Base-by-base conservation (phyloP, 2,113 vertebrate genomes). In the Pelobates fuscus region DNA sequence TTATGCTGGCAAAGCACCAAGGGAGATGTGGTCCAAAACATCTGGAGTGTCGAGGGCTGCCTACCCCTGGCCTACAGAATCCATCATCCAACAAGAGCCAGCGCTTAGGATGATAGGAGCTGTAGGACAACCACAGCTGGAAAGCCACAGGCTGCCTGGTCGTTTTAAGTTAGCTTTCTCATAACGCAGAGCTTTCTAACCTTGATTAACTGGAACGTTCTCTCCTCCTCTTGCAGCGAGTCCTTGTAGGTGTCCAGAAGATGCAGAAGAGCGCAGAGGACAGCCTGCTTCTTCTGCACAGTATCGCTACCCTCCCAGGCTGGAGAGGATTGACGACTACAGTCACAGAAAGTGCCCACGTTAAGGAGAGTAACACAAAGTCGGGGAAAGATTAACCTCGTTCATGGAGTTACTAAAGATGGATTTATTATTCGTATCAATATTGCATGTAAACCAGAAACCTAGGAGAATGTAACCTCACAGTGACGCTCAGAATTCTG, bases 211-310 rank as follows among this genome's bases (percentile, higher is more conserved):
- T 89, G 93, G 83, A 89, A 92, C 25, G 83, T 94, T 64, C 84
- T 94, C 88, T 70, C 94, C 81, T 98, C 95, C 86, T 98, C 96
- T 86, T 97, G 96, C 78, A 98, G 88, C 59, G 97, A 91, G 62
- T 96, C 95, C 80, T 95, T 90, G 89, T 96, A 97, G 2, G 93
- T 97, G 75, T 98, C 95, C 85, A 98, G 85, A 85, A 97, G 97
- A 26, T 95, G 90, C 73, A 98, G 94, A 27, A 95, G 92, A 76
- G 95, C 89, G 8, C 87, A 92, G 55, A 98, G 90, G 62, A 96
- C 95, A 0, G 95, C 94, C 80, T 92, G 91, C 83, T 97, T 98
- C 86, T 89, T 91, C 82, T 24, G 84, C 84, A 79, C 79, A 81
- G 46, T 91, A 67, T 90, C 81, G 0, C 78, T 84, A 67, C 79